Evolutionary conservation across 1,140 invertebrate genomes (phyloP).

Genomic region (Pseudomyrmex dendroicus): DNA sequence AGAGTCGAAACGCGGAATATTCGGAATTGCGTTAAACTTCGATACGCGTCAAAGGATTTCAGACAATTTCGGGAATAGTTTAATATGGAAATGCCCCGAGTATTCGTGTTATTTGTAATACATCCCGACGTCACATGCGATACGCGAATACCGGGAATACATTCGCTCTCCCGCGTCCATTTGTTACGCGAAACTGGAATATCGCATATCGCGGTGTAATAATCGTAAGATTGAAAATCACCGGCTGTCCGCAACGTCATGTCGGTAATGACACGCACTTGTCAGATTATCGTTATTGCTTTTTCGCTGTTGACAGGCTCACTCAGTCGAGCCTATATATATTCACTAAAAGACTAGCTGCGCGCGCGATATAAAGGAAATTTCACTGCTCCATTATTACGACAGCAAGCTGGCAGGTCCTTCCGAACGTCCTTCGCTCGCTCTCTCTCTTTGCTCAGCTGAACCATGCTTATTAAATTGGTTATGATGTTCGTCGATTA

Average conservation of each 20-base stretch:
- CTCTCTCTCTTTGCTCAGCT: not conserved
- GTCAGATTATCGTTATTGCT: constrained; percentile 27
- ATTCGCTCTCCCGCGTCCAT: not conserved
- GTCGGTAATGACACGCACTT: constrained; percentile 2
- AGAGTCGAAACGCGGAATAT: no score
- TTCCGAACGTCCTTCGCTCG: constrained; percentile 19
- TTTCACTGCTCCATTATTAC: constrained; percentile 51
- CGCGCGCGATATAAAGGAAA: constrained; percentile 36
- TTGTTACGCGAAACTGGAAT: constrained; percentile 20
- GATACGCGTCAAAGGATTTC: not conserved
- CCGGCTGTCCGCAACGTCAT: not conserved
- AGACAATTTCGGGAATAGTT: not conserved
- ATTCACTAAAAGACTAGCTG: constrained; percentile 32
- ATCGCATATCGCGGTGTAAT: constrained; percentile 17
- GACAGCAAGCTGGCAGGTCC: constrained; percentile 22
- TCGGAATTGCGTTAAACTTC: not conserved
- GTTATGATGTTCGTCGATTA: constrained; percentile 1
- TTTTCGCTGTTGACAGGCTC: constrained; percentile 8
- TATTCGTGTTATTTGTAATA: constrained; percentile 32
- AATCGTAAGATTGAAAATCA: constrained; percentile 32
- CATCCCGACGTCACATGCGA: not conserved
- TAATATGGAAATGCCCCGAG: constrained; percentile 4
- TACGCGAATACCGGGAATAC: not conserved
- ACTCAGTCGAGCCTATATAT: not conserved
- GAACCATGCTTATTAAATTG: not conserved